Conservation (phyloP, 2,113 vertebrate genomes). For the Glaucidium brasilianum region DNA sequence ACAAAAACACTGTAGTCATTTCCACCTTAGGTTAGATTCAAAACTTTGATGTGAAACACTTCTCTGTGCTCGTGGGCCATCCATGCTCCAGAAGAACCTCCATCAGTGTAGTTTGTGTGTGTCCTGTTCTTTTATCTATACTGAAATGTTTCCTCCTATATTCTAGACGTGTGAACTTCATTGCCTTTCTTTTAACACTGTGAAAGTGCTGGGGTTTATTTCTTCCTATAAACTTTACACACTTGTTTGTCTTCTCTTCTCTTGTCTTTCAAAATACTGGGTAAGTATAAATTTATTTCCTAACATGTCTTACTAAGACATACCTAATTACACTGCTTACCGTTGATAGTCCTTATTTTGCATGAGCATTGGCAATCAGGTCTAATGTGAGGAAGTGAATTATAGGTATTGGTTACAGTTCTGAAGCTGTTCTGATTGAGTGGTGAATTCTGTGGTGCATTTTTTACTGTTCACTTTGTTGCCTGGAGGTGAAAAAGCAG, state of each 20-base stretch:
- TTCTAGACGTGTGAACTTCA: not conserved
- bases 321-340: not conserved
- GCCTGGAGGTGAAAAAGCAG: not conserved
- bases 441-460: not conserved
- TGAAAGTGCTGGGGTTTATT: not conserved
- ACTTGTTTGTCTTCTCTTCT: not conserved
- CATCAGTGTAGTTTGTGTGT: not conserved
- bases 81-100: not conserved
- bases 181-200: not conserved
- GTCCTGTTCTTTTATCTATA: not conserved
- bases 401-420: not conserved
- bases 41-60: not conserved
- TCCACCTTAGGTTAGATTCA: not conserved
- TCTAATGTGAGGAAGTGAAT: not conserved
- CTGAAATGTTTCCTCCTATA: not conserved
- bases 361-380: not conserved
- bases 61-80: fast-evolving
- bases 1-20: not conserved
- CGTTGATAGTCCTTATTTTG: not conserved
- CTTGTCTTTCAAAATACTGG: not conserved
- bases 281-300: not conserved
- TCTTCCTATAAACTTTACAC: not conserved
- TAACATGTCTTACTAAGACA: not conserved
- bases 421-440: not conserved
- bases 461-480: not conserved